Base-by-base conservation (phyloP, 2,888 invertebrate genomes). In the Drosophila picticornis region DNA sequence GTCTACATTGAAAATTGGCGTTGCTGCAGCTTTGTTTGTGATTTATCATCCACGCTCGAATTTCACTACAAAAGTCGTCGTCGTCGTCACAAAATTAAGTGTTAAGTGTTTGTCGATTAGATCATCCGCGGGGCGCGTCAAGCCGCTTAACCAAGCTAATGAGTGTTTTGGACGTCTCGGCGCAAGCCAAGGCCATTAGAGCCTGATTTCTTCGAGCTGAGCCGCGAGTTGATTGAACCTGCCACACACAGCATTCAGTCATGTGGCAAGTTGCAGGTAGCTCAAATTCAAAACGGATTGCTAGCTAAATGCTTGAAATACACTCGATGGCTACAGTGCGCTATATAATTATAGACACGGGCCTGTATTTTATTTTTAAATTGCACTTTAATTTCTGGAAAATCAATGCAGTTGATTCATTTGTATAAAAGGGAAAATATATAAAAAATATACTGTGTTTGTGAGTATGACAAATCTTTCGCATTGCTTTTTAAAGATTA, bases 91-190 rank as follows among this genome's bases (percentile, higher is more conserved):
- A 60, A 68, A 72, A 75, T 77, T 77, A 75, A 81, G 84, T 83
- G 81, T 69, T 81, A 83, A 83, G 81, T 83, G 81, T 71, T 70
- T 57, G 70, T 40, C 70, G 84, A 82, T 82, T 82, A 83, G 84
- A 82, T 82, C 81, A 82, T 82, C 80, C 56, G 43, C 67, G 74
- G 66, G 81, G 81, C 59, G 74, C 74, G 81, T 81, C 81, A 80
- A 80, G 77, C 81, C 72, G 81, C 81, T 81, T 71, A 81, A 63
- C 36, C 70, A 66, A 71, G 72, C 36, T 83, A 82, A 81, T 77
- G 72, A 81, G 62, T 58, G 55, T 66, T 65, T 65, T 51, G 62
- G 72, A 22, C 60, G 63, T 9, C 53, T 65, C 32, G 59, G 53
- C 78, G 50, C 62, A 70, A 70, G 76, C 52, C 83, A 83, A 81